Evolutionary conservation across 2,113 vertebrate genomes (phyloP).

Genomic region (Phrynosoma platyrhinos): DNA sequence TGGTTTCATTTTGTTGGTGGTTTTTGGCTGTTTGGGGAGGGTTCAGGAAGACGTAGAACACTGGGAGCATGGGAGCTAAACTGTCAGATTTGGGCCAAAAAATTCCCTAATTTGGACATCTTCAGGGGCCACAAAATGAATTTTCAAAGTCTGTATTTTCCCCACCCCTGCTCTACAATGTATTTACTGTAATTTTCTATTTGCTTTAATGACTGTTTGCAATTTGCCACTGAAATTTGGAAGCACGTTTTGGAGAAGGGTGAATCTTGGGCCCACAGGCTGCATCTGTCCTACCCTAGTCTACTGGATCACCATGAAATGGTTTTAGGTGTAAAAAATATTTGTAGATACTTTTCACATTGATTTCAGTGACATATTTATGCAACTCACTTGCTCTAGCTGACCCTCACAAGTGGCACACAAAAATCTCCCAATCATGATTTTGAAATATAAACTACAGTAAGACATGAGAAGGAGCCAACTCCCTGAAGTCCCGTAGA

Average conservation of each 20-base stretch:
- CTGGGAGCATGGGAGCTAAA: too few species aligned
- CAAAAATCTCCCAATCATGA: slow-evolving; percentile 1
- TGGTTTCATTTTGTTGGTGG: too few species aligned
- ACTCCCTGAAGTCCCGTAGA: background rate
- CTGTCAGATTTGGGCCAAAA: too few species aligned
- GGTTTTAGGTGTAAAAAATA: slow-evolving; percentile 27
- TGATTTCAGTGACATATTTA: background rate
- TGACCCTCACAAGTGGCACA: background rate
- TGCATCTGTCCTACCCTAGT: background rate
- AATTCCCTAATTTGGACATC: too few species aligned
- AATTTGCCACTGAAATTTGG: background rate
- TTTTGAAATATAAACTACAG: slow-evolving; percentile 22
- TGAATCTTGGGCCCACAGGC: too few species aligned
- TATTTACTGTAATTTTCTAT: background rate
- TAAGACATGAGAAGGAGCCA: background rate
- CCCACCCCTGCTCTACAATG: too few species aligned
- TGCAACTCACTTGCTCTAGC: background rate
- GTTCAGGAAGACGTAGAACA: too few species aligned
- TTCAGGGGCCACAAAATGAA: too few species aligned
- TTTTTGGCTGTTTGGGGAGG: too few species aligned
- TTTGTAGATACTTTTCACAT: slow-evolving; percentile 15
- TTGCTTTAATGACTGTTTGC: background rate
- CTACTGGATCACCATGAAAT: background rate
- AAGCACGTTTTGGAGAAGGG: too few species aligned
- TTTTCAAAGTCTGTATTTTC: too few species aligned